Percentiles rank a stretch among this genome's conserved stretches.
These are phyloP conservation scores for Catharus ustulatus DNA, from an alignment of 2,797 vertebrate genomes.

Conservation along the genomic window DNA sequence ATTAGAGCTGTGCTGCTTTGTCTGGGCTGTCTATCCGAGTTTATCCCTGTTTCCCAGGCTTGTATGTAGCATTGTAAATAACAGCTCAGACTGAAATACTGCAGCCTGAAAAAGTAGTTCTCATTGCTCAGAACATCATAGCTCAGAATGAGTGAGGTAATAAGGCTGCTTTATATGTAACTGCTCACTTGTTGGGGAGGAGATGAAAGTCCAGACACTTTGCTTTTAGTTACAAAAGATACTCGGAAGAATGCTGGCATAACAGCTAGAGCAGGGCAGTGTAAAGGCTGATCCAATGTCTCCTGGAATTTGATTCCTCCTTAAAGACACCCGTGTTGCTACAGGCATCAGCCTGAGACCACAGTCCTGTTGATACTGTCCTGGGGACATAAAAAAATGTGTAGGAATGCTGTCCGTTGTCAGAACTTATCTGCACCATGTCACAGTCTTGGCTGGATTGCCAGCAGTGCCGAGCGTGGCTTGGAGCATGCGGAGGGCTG, in stretches of 20 bases:
- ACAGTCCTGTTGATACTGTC: background rate
- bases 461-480: accelerated
- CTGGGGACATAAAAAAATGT: too few species aligned
- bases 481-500: background rate
- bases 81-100: background rate
- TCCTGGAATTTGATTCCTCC: background rate
- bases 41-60: background rate
- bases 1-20: background rate
- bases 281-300: background rate
- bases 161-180: background rate
- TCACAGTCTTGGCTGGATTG: background rate
- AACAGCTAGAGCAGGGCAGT: background rate
- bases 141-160: background rate
- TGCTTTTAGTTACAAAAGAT: background rate
- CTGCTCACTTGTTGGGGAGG: background rate
- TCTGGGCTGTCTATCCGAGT: background rate
- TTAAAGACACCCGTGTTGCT: background rate
- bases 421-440: accelerated
- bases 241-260: accelerated
- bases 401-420: background rate
- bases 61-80: background rate
- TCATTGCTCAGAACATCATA: background rate
- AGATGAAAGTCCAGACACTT: background rate
- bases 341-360: background rate
- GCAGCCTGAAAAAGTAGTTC: background rate